Base-by-base conservation (phyloP, 2,113 vertebrate species). In the Ceratotherium simum region DNA sequence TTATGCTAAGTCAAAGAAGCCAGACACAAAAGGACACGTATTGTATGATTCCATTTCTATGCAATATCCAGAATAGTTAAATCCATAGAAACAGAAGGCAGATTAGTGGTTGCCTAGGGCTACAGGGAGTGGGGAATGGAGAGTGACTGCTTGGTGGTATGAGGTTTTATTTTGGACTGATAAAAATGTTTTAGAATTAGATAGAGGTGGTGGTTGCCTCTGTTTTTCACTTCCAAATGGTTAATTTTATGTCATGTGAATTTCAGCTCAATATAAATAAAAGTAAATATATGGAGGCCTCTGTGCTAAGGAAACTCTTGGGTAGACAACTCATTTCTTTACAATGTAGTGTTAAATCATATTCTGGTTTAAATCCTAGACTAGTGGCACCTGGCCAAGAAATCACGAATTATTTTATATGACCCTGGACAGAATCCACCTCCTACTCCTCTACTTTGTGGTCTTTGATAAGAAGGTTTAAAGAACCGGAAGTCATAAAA, bases 381-480 rank as follows among this genome's bases (percentile, higher is more conserved):
- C 69, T 1, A 14, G n/a, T 58, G 36, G 60, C 73, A 78, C 21
- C 48, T 56, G 82, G 56, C 33, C 29, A 48, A 91, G 48, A 79
- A 36, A 51, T 62, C 62, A 27, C 12, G 21, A 96, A 51, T 36
- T 69, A 64, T 75, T 91, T 91, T 69, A 23, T 36, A 56, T 8
- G 8, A 48, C 20, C 36, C 51, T 72, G 51, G 58, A 86, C 17
- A 75, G 42, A 73, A 39, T n/a, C 29, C 48, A 17, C 54, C 42
- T 56, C 73, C 18, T 79, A 39, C 2, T 42, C 33, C 14, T 87
- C 23, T 82, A 42, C 3, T 13, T 73, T 80, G 82, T 79, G 31
- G 54, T 72, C 46, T 83, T 54, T 88, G 51, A 75, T 48, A 86
- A 90, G 78, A 90, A 72, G 31, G 14, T 21, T 90, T 95, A 79